These are phyloP conservation scores for Festucalex cinctus DNA, from an alignment of 2,113 vertebrate genomes.

Conservation along the genomic window DNA sequence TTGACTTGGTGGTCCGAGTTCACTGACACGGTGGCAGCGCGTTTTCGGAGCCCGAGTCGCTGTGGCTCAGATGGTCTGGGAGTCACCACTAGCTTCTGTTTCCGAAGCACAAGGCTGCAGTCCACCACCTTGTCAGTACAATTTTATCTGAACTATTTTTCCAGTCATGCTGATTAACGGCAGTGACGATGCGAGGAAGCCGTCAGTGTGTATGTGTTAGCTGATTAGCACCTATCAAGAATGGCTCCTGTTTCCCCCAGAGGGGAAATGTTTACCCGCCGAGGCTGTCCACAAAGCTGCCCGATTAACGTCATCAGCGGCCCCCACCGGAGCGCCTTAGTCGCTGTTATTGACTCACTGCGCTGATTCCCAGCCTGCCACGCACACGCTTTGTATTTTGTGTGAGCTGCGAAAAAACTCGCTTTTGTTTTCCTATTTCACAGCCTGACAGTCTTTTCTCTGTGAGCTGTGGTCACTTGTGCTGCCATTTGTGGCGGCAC, in stretches of 20 bases:
- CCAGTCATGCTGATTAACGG: constrained; percentile 18
- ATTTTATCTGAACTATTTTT: background rate
- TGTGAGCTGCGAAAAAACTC: background rate
- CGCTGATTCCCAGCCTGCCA: constrained; percentile 22
- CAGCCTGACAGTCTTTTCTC: background rate
- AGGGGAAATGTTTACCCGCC: constrained; percentile 23
- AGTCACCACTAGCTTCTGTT: background rate
- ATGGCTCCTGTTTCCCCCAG: constrained; percentile 7
- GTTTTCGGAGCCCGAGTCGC: no score
- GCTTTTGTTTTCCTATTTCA: background rate
- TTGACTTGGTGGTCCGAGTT: no score
- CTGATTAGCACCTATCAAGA: constrained; percentile 25
- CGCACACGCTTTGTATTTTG: background rate
- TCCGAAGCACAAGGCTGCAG: background rate
- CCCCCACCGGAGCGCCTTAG: constrained; percentile 13
- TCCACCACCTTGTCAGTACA: background rate
- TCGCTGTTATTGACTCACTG: constrained; percentile 23
- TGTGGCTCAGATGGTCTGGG: no score
- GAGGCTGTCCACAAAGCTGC: constrained; percentile 18
- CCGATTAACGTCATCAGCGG: constrained; percentile 30
- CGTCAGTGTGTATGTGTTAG: constrained; percentile 12
- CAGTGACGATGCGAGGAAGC: background rate
- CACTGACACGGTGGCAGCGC: no score
- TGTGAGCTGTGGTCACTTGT: background rate
- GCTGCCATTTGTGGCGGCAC: background rate